Conservation (phyloP, 2,797 vertebrate genomes). For the Antrozous pallidus region DNA sequence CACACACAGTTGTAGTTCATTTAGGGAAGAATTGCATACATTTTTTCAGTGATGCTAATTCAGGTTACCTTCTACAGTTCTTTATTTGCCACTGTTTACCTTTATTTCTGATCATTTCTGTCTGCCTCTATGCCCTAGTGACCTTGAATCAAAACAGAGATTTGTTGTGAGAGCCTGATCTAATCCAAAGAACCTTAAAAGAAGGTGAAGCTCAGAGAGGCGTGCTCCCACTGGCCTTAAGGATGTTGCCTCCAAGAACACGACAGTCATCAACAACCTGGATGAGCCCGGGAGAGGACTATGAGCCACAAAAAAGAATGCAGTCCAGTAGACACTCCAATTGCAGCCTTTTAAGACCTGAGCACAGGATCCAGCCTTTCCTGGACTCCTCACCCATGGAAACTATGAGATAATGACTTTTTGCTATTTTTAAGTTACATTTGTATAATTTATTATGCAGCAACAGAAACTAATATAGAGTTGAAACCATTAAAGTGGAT, state of each 20-base stretch:
- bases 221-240: background rate
- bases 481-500: background rate
- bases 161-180: background rate
- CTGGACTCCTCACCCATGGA: background rate
- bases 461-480: background rate
- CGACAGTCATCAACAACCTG: background rate
- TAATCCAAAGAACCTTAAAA: background rate
- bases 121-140: background rate
- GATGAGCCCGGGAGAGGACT: background rate
- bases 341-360: background rate
- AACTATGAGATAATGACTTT: constrained; percentile 1
- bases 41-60: background rate
- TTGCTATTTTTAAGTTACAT: background rate
- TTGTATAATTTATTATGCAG: background rate
- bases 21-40: background rate
- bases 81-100: background rate
- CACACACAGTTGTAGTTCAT: background rate
- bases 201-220: background rate
- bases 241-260: background rate
- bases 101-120: constrained; percentile 13
- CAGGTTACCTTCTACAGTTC: background rate
- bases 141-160: background rate
- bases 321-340: background rate
- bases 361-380: background rate
- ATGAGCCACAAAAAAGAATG: background rate